phyloP scores from a whole-genome alignment of 2,797 vertebrate species.

The Pipistrellus pipistrellus region DNA sequence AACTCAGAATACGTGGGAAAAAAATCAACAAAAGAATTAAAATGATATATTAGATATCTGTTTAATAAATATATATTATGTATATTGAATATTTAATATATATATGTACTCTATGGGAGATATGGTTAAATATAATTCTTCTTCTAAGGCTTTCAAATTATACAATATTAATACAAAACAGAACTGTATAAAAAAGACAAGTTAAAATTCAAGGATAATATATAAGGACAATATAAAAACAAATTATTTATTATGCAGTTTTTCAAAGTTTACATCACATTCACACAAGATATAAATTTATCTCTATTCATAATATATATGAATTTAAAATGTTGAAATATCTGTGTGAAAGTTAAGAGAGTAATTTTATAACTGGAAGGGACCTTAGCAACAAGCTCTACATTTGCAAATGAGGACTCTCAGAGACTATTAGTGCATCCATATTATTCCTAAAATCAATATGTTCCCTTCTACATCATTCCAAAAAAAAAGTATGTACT shows the following conservation, averaged over 20 bases:
- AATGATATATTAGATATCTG: neutral
- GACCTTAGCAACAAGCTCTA: neutral
- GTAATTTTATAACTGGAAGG: neutral
- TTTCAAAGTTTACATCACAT: neutral
- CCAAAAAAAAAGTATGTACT: neutral
- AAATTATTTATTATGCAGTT: neutral
- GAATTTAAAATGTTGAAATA: neutral
- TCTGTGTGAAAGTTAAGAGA: slow-evolving; percentile 19
- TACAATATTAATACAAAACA: neutral
- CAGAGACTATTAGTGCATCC: neutral
- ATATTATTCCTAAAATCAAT: slow-evolving; percentile 5
- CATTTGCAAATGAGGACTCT: neutral
- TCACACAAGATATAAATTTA: slow-evolving; percentile 5
- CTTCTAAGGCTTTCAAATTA: neutral
- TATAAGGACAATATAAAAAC: neutral
- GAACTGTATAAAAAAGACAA: neutral
- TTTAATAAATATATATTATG: neutral
- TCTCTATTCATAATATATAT: neutral
- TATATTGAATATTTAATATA: neutral
- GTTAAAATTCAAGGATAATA: neutral
- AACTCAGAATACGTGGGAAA: neutral
- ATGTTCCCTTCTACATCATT: neutral
- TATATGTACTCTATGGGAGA: neutral
- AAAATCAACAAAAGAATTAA: neutral
- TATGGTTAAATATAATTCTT: neutral